Base-by-base conservation (phyloP, 2,888 invertebrate genomes). In the Ichneumoninae sp. region DNA sequence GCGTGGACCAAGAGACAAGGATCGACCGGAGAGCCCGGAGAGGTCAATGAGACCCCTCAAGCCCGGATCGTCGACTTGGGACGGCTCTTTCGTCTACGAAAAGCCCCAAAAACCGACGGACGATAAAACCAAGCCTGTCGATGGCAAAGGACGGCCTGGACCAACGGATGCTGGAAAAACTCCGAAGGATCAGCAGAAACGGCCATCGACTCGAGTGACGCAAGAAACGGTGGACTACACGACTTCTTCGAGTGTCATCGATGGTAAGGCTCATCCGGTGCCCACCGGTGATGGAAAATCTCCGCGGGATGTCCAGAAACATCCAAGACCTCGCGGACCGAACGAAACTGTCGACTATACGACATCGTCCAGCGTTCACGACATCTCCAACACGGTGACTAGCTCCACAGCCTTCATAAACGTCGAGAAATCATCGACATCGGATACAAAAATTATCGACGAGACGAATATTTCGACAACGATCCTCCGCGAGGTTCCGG, bases 41-140 rank as follows among this genome's bases (percentile, higher is more conserved):
- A 70, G 44, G 5, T 40, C 40, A 0, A 40, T 65, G 65, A 76
- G 60, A 87, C 47, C 88, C 87, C 19, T 80, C 84, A 88, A 89
- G 78, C 86, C 86, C 44, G 88, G 88, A 1, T 84, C 87, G 1
- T 90, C 89, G 0, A 89, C 88, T 13, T 91, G 90, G 90, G 89
- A 90, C 44, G 91, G 90, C 26, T 89, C 89, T 0, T 90, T 91
- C 66, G 86, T 87, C 10, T 83, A 87, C 16, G 89, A 90, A 30
- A 89, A 86, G 5, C 80, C 70, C 30, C 84, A 82, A 62, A 86
- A 77, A 74, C 86, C 86, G 26, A 19, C 19, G 19, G 60, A 7
- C 16, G 83, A 81, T 6, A 68, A 77, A 77, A 72, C n/a, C 52
- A 82, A 76, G 71, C 83, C 86, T 0, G 52, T 30, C 16, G 78